Base-by-base conservation (phyloP, 1,140 invertebrate genomes). In the Liolophura sinensis region DNA sequence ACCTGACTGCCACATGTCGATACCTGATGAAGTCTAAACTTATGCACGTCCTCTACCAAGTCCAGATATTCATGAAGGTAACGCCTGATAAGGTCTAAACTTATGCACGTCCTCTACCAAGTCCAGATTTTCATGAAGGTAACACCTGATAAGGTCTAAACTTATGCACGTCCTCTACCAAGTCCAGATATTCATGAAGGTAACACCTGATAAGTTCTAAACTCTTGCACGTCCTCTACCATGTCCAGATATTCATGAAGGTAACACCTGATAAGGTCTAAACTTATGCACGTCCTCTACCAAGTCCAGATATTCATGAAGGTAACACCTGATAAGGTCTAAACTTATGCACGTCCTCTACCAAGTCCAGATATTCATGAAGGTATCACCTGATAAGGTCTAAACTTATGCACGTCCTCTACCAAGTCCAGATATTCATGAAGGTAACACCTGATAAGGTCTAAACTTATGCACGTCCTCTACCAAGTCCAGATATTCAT, bases 111-210 rank as follows among this genome's bases (percentile, higher is more conserved):
- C 15, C 73, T 87, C 12, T 85, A 86, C 65, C 75, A 83, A 25
- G 72, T 85, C 56, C 83, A 85, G 68, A 62, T 84, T 22, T 81
- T 82, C 58, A 83, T 82, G 80, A 85, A 84, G 79, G 83, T 84
- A 60, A 60, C 46, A 48, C 18, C 6, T 27, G 24, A 24, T 40
- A 24, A 80, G 79, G 49, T 69, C 78, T 6, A 79, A 77, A 51
- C 71, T 73, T 18, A 76, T 79, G 50, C 71, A 85, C 68, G 74
- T 79, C 15, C 73, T 87, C 12, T 85, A 86, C 65, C 75, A 83
- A 25, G 72, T 85, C 56, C 83, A 85, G 68, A 62, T 84, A 22
- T 81, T 82, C 58, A 83, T 82, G 80, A 85, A 84, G 79, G 83
- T 84, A 60, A 60, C 46, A 48, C 18, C 6, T 27, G 24, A 24